Base-by-base conservation (phyloP, 1,140 invertebrate genomes). In the Saccostrea echinata region DNA sequence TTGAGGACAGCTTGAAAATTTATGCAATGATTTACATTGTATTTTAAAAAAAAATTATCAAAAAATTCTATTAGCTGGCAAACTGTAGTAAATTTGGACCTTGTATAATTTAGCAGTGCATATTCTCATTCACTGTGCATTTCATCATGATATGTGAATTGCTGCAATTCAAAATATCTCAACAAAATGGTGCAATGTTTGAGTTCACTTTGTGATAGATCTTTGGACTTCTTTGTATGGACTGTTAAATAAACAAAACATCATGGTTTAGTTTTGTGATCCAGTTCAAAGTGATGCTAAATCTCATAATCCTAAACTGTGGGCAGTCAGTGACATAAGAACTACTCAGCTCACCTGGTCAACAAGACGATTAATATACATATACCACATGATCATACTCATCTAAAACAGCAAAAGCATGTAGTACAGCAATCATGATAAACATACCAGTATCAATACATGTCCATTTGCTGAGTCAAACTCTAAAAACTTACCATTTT, bases 401-500 rank as follows among this genome's bases (percentile, higher is more conserved):
- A 84, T 84, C 83, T 84, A 61, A 55, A 57, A 57, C 43, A 84
- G 24, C 16, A 84, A 35, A 84, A 84, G 52, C 81, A 83, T n/a
- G 12, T 0, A 16, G 2, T 76, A 76, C 27, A 76, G 68, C 68
- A 16, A 33, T 51, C 43, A 83, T 51, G 16, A 16, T 13, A 53
- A 13, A 82, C 13, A 83, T 12, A 18, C 1, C 16, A 24, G n/a
- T 51, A 24, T 27, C 18, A 18, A n/a, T 83, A 21, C 51, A 21
- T 52, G 12, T 51, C 6, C 2, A 27, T 0, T 51, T 3, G 6
- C 21, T 57, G 55, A 64, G 35, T 55, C 21, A 57, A 13, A 80
- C 4, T 35, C 16, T 43, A 55, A 6, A 43, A 4, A 88, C 90
- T 85, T 90, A 93, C 92, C 76, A 90, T 51, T 71, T 81, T 85